A percentile compares a stretch with the other conserved stretches of the same genome.
These are phyloP conservation scores for Nemapogon koenigi DNA, from an alignment of 2,888 invertebrate species.

Conservation along the genomic window DNA sequence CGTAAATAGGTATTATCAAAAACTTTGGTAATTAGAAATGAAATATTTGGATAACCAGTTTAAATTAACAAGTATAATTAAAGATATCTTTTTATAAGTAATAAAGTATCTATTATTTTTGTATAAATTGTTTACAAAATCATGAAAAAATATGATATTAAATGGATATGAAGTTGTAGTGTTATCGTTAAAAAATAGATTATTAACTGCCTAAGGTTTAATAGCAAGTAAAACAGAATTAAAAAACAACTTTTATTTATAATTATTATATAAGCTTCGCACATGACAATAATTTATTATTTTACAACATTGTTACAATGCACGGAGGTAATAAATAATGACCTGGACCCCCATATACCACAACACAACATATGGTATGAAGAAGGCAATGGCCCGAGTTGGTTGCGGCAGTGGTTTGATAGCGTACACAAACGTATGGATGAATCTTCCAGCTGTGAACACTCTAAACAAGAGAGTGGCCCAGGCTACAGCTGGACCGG, in stretches of 20 bases:
- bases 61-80: no score
- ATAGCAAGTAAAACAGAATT: background rate
- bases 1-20: no score
- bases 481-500: slow-evolving; percentile 51
- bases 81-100: no score
- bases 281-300: background rate
- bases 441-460: slow-evolving; percentile 60
- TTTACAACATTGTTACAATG: slow-evolving; percentile 8
- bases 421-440: slow-evolving; percentile 72
- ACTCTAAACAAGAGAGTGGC: slow-evolving; percentile 46
- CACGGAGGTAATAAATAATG: slow-evolving; percentile 25
- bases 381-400: slow-evolving; percentile 36
- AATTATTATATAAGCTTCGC: background rate
- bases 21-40: no score
- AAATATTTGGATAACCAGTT: no score
- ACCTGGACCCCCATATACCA: slow-evolving; percentile 43
- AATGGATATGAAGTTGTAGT: no score
- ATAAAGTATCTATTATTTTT: no score
- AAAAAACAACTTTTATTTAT: background rate
- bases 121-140: no score
- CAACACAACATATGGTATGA: slow-evolving; percentile 28
- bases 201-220: background rate
- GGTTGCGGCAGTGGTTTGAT: slow-evolving; percentile 67
- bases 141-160: no score
- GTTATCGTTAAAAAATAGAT: background rate